These are phyloP conservation scores for Calyptomena viridis DNA, from an alignment of 2,113 vertebrate species.

Conservation along the genomic window DNA sequence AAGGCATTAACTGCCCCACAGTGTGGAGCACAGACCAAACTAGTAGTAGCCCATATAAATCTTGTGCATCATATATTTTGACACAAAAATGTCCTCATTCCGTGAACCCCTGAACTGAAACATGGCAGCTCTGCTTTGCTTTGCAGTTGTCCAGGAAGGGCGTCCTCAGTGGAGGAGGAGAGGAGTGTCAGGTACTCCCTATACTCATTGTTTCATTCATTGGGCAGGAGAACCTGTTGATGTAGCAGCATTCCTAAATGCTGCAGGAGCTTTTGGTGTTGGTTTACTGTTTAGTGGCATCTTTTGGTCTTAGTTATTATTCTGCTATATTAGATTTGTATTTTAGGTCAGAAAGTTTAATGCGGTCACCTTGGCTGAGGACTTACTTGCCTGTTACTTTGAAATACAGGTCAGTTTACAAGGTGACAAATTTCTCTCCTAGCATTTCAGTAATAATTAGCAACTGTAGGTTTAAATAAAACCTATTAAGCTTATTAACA, in stretches of 20 bases:
- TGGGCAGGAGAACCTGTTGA: not conserved
- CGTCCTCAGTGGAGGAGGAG: not conserved
- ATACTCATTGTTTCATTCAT: fast-evolving
- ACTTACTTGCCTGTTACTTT: not conserved
- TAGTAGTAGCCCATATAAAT: not conserved
- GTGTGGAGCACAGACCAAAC: not conserved
- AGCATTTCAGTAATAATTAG: not conserved
- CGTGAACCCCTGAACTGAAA: not conserved
- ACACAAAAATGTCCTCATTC: not conserved
- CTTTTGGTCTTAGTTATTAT: not conserved
- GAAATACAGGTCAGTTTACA: not conserved
- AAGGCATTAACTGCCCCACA: not conserved
- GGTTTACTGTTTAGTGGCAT: not conserved
- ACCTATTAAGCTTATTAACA: not conserved
- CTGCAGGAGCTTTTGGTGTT: not conserved
- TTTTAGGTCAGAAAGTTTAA: not conserved
- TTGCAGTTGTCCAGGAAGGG: not conserved
- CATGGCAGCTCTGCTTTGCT: not conserved
- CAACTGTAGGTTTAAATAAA: not conserved
- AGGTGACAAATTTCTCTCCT: not conserved
- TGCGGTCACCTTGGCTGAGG: not conserved
- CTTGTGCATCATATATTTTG: not conserved
- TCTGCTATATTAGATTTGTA: not conserved
- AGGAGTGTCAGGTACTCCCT: not conserved
- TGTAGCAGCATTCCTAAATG: not conserved